Evolutionary conservation across 2,113 vertebrate species (phyloP), one percentile per base, ranked within the genome.

Genomic region (Lasiurus cinereus): DNA sequence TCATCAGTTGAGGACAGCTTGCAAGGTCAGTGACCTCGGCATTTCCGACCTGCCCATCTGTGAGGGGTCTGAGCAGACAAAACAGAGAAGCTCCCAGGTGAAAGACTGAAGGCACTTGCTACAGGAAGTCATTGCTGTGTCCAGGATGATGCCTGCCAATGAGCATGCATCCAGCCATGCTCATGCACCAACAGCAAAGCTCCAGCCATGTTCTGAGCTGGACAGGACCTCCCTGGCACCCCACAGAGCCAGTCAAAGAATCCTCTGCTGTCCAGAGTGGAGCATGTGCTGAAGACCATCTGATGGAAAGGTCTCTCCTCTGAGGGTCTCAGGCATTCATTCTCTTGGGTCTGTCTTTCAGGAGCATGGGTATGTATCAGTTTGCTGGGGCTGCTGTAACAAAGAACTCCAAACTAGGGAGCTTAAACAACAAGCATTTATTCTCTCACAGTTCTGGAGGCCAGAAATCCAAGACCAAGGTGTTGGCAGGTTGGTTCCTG

Each of bases 401-500:
- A 56, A 48, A 78, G 36, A 3, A 14, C 50, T 8, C 2, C 13
- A 12, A 0, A 12, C 12, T 6, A 13, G 33, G 46, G 70, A 14
- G n/a, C 39, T 39, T 39, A 0, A 16, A 4, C 36, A 48, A 69
- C 36, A 27, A 36, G 18, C 14, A 16, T 12, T 31, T 62, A 1
- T 33, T 70, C 22, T 33, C 46, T 72, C 24, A 1, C 3, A 4
- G 43, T 10, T 6, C 24, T 19, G 74, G 70, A 21, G 64, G 39
- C 50, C 64, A 21, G 24, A 18, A 8, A 19, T 19, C n/a, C 0
- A 48, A 31, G 76, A n/a, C 27, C 43, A 0, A 13, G 52, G n/a
- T 10, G 39, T 1, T 0, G 3, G 50, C 66, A 36, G 62, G 50
- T 13, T 11, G 22, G 50, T 8, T 22, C 31, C 29, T 10, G 3